Base-by-base conservation (phyloP, 2,888 invertebrate species). In the Dynastes hyllus region DNA sequence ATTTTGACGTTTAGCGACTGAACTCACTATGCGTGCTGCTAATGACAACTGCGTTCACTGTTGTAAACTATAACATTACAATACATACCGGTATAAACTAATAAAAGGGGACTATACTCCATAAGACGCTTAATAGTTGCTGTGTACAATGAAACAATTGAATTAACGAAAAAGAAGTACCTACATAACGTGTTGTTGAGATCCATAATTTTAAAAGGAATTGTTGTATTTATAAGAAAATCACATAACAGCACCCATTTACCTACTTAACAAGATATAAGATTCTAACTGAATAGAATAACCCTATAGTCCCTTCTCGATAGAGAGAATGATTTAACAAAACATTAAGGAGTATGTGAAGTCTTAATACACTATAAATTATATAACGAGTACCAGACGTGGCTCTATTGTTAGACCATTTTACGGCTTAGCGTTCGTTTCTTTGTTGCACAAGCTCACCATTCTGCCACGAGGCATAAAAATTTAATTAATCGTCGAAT, bases 401-500 rank as follows among this genome's bases (percentile, higher is more conserved):
- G 32, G 55, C 37, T 55, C 71, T 40, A 71, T 71, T 71, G 71
- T 71, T 58, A 58, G 37, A 71, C 55, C 29, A 71, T 58, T 71
- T 71, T 58, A 71, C 71, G 58, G 71, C 71, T 71, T 55, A 71
- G 40, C 71, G 55, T 58, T 71, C 55, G 29, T 58, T 71, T 37
- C 58, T 71, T 71, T 71, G 71, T 71, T 71, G 71, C 55, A 37
- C 58, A 40, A 58, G 55, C 58, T 70, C 55, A 58, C 16, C 71
- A 55, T 71, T 71, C 71, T 58, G 71, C 58, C 58, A 58, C 51
- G 37, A 37, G 71, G 71, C 71, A 71, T 71, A 71, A 71, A 71
- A 71, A 71, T 71, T 71, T 71, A 71, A 58, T 71, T 71, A 71
- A 71, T 71, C 37, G 71, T 71, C 40, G 16, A 71, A 71, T 40